Evolutionary conservation across 2,797 vertebrate genomes (phyloP).

Genomic region (Schizopygopsis malacanthus): DNA sequence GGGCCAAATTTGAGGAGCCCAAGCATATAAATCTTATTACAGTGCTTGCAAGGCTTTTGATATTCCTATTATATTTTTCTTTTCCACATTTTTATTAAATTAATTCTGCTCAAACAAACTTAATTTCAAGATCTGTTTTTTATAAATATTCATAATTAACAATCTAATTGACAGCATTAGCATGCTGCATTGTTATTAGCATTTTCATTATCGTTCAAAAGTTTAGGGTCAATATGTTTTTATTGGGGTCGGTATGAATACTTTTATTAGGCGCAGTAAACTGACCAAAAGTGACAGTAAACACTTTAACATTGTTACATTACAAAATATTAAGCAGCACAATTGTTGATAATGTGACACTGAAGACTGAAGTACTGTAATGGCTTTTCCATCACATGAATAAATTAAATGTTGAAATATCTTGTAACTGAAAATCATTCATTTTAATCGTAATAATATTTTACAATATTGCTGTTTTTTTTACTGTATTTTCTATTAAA

Average conservation of each 20-base stretch:
- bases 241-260: too few relatives aligned
- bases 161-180: background rate
- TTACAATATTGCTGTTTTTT: background rate
- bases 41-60: background rate
- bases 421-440: background rate
- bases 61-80: conserved; percentile 4
- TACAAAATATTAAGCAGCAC: too few relatives aligned
- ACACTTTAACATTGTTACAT: too few relatives aligned
- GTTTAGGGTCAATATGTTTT: background rate
- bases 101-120: background rate
- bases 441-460: background rate
- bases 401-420: background rate
- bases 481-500: too few relatives aligned
- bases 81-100: conserved; percentile 6
- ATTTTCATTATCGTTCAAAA: background rate
- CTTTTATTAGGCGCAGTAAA: background rate
- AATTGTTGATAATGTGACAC: background rate
- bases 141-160: background rate
- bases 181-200: background rate
- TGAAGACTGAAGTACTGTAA: background rate
- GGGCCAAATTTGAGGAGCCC: background rate
- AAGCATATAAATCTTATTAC: background rate
- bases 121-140: background rate
- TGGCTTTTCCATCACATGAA: background rate
- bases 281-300: too few relatives aligned